These are phyloP conservation scores for Microctenopoma steveboyesi DNA, from an alignment of 2,797 vertebrate species.

Conservation along the genomic window DNA sequence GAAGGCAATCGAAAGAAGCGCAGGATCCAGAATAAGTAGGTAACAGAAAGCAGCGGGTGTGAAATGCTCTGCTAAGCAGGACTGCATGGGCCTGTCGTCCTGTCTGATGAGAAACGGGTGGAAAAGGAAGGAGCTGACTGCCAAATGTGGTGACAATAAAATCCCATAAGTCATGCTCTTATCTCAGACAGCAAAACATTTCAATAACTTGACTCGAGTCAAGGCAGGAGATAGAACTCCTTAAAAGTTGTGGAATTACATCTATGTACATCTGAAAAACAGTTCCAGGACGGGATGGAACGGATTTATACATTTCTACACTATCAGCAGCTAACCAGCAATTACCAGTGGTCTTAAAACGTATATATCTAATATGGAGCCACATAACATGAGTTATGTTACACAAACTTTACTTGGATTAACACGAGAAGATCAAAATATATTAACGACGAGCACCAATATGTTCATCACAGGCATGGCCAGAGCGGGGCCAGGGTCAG, in stretches of 20 bases:
- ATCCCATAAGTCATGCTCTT: slow-evolving; percentile 13
- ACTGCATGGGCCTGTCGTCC: slow-evolving; percentile 51
- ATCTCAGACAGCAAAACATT: slow-evolving; percentile 3
- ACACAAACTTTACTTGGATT: not conserved
- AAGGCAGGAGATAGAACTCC: not conserved
- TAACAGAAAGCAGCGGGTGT: slow-evolving; percentile 53
- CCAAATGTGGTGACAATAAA: slow-evolving; percentile 48
- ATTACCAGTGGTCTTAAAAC: not conserved
- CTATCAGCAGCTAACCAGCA: not conserved
- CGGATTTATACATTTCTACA: not conserved
- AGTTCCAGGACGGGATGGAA: no score
- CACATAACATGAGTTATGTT: not conserved
- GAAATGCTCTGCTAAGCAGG: slow-evolving; percentile 64
- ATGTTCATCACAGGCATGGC: no score
- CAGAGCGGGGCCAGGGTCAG: not conserved
- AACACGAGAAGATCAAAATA: not conserved
- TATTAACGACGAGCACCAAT: not conserved
- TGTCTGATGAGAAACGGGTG: slow-evolving; percentile 53
- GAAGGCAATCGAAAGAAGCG: slow-evolving; percentile 60
- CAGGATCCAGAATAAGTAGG: slow-evolving; percentile 53
- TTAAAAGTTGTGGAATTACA: not conserved
- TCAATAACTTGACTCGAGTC: slow-evolving; percentile 25
- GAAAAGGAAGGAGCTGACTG: slow-evolving; percentile 67
- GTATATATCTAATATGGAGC: not conserved
- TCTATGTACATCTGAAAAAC: no score